phyloP scores from a whole-genome alignment of 2,113 vertebrate genomes.

The Telmatochromis sp. region DNA sequence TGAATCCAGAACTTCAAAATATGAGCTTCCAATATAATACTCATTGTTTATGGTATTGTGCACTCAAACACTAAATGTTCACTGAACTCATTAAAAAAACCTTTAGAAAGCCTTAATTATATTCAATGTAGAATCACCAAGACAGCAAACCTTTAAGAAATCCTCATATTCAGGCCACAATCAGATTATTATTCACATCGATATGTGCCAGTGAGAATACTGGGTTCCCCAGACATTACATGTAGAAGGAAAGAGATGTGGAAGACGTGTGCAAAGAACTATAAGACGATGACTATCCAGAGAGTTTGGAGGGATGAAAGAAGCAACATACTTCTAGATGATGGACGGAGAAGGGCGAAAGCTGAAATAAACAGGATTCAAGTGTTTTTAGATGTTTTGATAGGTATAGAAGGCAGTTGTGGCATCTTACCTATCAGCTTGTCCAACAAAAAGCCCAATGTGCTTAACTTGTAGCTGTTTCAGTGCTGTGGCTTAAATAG shows the following conservation, averaged over 20 bases:
- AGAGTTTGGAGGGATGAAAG: background rate
- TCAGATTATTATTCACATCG: background rate
- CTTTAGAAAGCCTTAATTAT: background rate
- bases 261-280: background rate
- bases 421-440: background rate
- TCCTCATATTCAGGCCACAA: background rate
- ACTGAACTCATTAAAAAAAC: background rate
- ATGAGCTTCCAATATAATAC: background rate
- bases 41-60: background rate
- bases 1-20: background rate
- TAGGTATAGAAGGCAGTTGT: background rate
- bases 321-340: background rate
- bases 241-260: background rate
- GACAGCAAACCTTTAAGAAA: background rate
- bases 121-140: background rate
- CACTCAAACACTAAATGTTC: background rate
- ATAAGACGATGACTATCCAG: background rate
- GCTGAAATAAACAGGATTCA: background rate
- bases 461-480: background rate
- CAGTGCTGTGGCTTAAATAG: background rate
- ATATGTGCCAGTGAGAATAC: background rate
- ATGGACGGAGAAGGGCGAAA: background rate
- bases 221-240: background rate
- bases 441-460: background rate
- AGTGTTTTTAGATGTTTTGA: background rate